Evolutionary conservation across 2,888 invertebrate species (phyloP), one percentile per base, ranked within the genome.

Genomic region (Synanthedon formicaeformis): DNA sequence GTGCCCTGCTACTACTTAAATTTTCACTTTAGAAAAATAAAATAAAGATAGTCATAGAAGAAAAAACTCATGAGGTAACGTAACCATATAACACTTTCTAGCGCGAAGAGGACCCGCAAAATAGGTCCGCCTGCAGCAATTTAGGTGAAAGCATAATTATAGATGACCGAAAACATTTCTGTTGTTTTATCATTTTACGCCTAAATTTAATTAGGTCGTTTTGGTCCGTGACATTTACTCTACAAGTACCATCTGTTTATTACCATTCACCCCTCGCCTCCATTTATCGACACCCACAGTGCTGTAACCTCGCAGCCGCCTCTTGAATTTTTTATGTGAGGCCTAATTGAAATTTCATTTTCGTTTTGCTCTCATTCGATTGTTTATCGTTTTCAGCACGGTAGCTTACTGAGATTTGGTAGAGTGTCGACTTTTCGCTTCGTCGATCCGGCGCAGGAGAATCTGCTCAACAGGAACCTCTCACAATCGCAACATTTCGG

Each of bases 381-480:
- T 14, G 16, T 45, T 51, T 27, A 23, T 52, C 40, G 5, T 23
- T 4, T 40, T 13, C 87, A 93, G 91, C 94, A 95, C 83, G 95
- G 95, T 57, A 93, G 93, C 64, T 89, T 95, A 59, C 91, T 95
- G 55, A 95, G 94, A 88, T 95, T 96, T 78, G 95, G 95, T 51
- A 91, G 95, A 61, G 93, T 94, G 66, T 94, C 95, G 66, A 94
- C 94, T 48, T 95, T 94, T 84, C 91, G 94, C 63, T 95, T 95
- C 84, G 89, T 95, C 66, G 95, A 96, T 80, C 94, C 95, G 27
- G 90, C 92, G 54, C 93, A 93, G 59, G 95, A 95, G 80, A 94
- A 92, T 62, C 89, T 94, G 61, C 92, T 93, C 66, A 91, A 94
- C 73, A 89, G 93, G 64, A 92, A 94, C 69, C 90, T 94, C 56